Evolutionary conservation across 2,888 invertebrate species (phyloP), one percentile per base, ranked within the genome.

Genomic region (Ephialtes manifestator): DNA sequence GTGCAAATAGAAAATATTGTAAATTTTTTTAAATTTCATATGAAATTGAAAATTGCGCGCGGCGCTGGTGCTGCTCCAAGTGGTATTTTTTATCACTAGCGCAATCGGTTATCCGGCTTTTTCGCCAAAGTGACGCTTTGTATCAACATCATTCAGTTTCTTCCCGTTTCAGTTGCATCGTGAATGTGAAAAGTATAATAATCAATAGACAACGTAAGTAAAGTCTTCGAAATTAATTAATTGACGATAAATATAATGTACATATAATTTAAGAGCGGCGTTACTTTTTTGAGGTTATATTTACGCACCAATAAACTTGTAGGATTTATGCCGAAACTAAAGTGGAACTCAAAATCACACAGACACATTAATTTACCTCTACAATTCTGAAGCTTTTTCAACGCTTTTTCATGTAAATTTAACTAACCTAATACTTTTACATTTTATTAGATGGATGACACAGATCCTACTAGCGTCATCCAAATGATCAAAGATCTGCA

Each of bases 401-500:
- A 10, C 1, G 7, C 0, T 53, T 53, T 53, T 20, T 20, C 2
- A 53, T 48, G n/a, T 53, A 20, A 53, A 0, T 7, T 51, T 46
- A 10, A 39, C 10, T 39, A 39, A 39, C 2, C 10, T 2, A 10
- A 10, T 48, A n/a, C 3, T 10, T 48, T 13, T 4, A 53, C 18
- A 7, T 28, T 58, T 58, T 31, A 31, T 31, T 31, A 93, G 92
- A 94, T 94, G 94, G 89, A 88, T 60, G 89, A 92, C 28, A 88
- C 92, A 8, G 94, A 92, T 90, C 93, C 94, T 20, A 93, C 94
- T 11, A 90, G 92, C 81, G 89, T 93, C 2, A 92, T 92, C 1
- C 92, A 93, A 89, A 93, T 94, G 92, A 91, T 94, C 18, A 91
- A 93, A 60, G 93, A 94, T 76, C 83, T 94, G 31, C 90, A 91